Conservation (phyloP, 2,113 vertebrate species). For the Lutjanus erythropterus region DNA sequence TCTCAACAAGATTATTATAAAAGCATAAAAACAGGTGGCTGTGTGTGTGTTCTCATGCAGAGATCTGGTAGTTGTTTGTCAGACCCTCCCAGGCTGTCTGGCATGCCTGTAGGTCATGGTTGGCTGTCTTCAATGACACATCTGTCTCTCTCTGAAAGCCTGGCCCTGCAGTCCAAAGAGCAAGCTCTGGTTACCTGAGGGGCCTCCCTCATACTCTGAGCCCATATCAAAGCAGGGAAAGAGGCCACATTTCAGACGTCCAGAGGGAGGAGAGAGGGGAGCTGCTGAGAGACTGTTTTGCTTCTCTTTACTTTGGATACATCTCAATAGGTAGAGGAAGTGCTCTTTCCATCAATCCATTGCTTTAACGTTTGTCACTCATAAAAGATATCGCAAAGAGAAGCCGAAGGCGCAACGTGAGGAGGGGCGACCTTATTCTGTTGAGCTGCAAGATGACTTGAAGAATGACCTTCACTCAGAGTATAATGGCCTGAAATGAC, state of each 20-base stretch:
- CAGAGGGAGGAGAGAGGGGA: slow-evolving; percentile 28
- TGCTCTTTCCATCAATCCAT: slow-evolving; percentile 45
- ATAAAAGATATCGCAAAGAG: slow-evolving; percentile 22
- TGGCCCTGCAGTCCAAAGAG: slow-evolving; percentile 52
- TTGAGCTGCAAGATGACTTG: slow-evolving; percentile 8
- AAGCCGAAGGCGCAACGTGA: not conserved
- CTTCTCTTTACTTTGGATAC: slow-evolving; percentile 58
- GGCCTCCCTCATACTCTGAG: slow-evolving; percentile 55
- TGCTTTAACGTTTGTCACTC: slow-evolving; percentile 31
- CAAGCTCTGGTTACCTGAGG: slow-evolving; percentile 71
- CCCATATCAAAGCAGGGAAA: slow-evolving; percentile 56
- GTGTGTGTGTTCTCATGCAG: slow-evolving; percentile 44
- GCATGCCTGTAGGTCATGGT: slow-evolving; percentile 52
- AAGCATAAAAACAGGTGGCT: slow-evolving; percentile 63
- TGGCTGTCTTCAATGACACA: slow-evolving; percentile 69
- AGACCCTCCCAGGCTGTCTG: slow-evolving; percentile 42
- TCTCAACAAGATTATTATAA: slow-evolving; percentile 48
- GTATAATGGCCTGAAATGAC: slow-evolving; percentile 49
- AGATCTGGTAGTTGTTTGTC: slow-evolving; percentile 50
- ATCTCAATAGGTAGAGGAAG: slow-evolving; percentile 38
- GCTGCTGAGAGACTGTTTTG: slow-evolving; percentile 47
- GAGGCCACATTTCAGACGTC: slow-evolving; percentile 55
- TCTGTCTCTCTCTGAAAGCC: slow-evolving; percentile 60
- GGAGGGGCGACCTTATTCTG: not conserved
- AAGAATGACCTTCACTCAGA: slow-evolving; percentile 36